phyloP scores from a whole-genome alignment of 2,797 vertebrate species.

The Fratercula arctica region DNA sequence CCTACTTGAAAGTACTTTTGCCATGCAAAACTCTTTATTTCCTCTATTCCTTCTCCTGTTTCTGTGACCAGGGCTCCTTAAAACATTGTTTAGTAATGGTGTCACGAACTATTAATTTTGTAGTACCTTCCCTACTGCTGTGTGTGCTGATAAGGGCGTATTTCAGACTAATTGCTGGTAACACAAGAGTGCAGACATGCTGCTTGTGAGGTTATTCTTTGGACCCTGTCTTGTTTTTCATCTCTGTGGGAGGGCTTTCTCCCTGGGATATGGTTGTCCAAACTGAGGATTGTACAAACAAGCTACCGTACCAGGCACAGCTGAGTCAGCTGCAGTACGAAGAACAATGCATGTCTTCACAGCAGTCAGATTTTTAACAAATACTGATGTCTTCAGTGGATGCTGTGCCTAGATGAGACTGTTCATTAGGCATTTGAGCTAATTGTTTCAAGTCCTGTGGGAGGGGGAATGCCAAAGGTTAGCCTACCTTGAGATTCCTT shows the following conservation, averaged over 20 bases:
- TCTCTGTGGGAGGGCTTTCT: constrained; percentile 34
- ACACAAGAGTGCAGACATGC: neutral
- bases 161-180: neutral
- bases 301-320: constrained; percentile 5
- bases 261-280: neutral
- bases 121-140: neutral
- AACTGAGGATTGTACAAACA: constrained; percentile 21
- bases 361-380: neutral
- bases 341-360: neutral
- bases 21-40: neutral
- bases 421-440: neutral
- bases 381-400: neutral
- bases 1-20: neutral
- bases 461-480: neutral
- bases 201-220: constrained; percentile 7
- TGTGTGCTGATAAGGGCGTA: neutral
- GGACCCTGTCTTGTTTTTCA: neutral
- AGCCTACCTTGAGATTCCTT: neutral
- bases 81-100: neutral
- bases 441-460: neutral
- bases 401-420: neutral
- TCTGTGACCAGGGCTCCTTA: neutral
- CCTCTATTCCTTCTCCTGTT: neutral
- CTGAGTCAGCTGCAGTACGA: neutral
- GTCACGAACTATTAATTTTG: neutral